phyloP scores from a whole-genome alignment of 2,113 vertebrate genomes.

The Periophthalmus modestus region DNA sequence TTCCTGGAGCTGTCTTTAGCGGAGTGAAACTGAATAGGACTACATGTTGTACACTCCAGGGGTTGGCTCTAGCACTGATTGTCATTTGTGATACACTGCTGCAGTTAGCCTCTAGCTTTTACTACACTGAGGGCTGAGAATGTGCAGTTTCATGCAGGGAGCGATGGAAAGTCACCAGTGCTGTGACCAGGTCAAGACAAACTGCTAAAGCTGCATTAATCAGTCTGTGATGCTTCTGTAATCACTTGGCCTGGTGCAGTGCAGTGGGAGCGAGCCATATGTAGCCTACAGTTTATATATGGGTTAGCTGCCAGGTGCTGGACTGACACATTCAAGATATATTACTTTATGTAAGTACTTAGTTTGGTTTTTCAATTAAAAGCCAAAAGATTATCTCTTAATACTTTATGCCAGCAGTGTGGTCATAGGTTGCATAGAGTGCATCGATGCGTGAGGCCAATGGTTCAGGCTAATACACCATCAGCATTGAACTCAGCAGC shows the following conservation, averaged over 20 bases:
- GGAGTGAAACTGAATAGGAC: slow-evolving; percentile 29
- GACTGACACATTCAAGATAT: slow-evolving; percentile 51
- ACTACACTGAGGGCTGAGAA: slow-evolving; percentile 17
- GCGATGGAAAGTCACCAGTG: slow-evolving; percentile 41
- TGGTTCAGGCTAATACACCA: no score
- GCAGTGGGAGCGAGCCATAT: slow-evolving; percentile 51
- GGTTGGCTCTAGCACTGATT: slow-evolving; percentile 46
- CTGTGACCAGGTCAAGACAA: slow-evolving; percentile 33
- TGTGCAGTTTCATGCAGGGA: slow-evolving; percentile 24
- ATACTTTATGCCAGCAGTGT: slow-evolving; percentile 41
- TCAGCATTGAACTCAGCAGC: not conserved
- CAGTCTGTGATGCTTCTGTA: slow-evolving; percentile 53
- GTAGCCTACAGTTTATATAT: slow-evolving; percentile 28
- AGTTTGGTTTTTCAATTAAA: slow-evolving; percentile 66
- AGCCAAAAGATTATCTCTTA: slow-evolving; percentile 57
- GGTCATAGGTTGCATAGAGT: slow-evolving; percentile 2
- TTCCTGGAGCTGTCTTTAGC: slow-evolving; percentile 39
- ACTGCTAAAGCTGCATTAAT: slow-evolving; percentile 58
- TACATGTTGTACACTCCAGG: slow-evolving; percentile 19
- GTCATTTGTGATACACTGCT: slow-evolving; percentile 35
- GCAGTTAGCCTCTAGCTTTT: not conserved
- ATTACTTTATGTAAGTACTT: slow-evolving; percentile 27
- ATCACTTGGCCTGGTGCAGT: slow-evolving; percentile 45
- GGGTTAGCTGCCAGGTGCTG: slow-evolving; percentile 30
- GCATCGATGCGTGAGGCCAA: not conserved